These are phyloP conservation scores for Drosophila ironensis DNA, from an alignment of 1,140 invertebrate genomes.

Conservation along the genomic window DNA sequence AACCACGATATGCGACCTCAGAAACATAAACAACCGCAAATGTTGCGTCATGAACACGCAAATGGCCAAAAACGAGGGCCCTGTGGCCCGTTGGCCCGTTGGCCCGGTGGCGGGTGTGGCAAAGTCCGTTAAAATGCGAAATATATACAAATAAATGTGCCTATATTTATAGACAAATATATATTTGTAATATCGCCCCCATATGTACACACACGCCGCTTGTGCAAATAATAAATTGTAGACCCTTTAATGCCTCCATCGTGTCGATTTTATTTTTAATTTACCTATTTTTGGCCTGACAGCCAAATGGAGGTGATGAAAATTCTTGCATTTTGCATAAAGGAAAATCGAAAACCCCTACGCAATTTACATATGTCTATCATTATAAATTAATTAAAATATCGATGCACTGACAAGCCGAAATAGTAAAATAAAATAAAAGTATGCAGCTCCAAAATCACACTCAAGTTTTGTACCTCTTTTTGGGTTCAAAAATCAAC, in stretches of 20 bases:
- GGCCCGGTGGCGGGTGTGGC: not conserved
- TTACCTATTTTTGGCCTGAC: not conserved
- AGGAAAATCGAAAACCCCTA: no score
- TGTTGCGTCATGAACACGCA: slow-evolving; percentile 74
- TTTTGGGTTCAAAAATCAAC: no score
- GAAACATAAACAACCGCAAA: slow-evolving; percentile 75
- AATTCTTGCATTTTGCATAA: no score
- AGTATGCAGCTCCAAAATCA: no score
- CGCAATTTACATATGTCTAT: no score
- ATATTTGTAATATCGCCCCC: slow-evolving; percentile 16
- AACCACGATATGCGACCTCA: slow-evolving; percentile 74
- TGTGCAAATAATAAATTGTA: slow-evolving; percentile 4
- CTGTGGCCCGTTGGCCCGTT: not conserved
- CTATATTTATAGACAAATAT: no score
- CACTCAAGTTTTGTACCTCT: no score
- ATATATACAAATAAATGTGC: not conserved
- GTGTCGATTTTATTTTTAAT: not conserved
- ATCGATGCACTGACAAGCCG: no score
- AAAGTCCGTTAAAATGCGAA: slow-evolving; percentile 16
- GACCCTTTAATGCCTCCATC: slow-evolving; percentile 15
- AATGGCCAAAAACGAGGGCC: slow-evolving; percentile 27
- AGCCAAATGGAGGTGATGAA: not conserved
- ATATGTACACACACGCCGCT: not conserved
- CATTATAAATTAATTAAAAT: no score
- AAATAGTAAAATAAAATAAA: no score